Evolutionary conservation across 2,113 vertebrate species (phyloP).

Genomic region (Gasterosteus nipponicus): DNA sequence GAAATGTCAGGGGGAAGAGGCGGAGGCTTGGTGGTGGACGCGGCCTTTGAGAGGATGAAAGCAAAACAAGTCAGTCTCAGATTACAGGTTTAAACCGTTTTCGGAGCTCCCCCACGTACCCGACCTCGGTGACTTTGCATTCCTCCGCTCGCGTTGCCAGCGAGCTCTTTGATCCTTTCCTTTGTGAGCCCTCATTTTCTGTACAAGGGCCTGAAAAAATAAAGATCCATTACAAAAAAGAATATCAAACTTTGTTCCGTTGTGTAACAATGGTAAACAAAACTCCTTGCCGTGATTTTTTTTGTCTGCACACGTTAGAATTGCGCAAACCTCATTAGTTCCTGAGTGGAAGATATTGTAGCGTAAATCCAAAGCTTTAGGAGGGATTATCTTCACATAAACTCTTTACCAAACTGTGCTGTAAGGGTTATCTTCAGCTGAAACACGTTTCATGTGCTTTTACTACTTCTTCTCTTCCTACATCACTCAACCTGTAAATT

Average conservation of each 20-base stretch:
- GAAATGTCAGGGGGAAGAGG: slow-evolving; percentile 21
- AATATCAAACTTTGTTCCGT: slow-evolving; percentile 1
- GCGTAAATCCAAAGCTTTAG: slow-evolving; percentile 33
- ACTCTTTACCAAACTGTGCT: slow-evolving; percentile 27
- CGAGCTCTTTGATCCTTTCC: slow-evolving; percentile 42
- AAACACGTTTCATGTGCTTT: slow-evolving; percentile 23
- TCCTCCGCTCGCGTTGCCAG: slow-evolving; percentile 20
- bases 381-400: slow-evolving; percentile 55
- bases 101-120: not conserved
- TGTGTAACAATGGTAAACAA: slow-evolving; percentile 4
- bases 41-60: not conserved
- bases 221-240: slow-evolving; percentile 20
- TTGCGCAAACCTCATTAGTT: slow-evolving; percentile 8
- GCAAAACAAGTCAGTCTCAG: slow-evolving; percentile 27
- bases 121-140: slow-evolving; percentile 50
- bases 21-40: slow-evolving; percentile 6
- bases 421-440: slow-evolving; percentile 15
- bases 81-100: slow-evolving; percentile 22
- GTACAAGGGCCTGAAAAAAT: not conserved
- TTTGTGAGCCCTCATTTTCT: slow-evolving; percentile 18
- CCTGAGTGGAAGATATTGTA: slow-evolving; percentile 32
- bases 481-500: not conserved
- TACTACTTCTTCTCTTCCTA: not conserved
- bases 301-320: slow-evolving; percentile 22
- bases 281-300: slow-evolving; percentile 6